Percentiles rank a stretch among this genome's conserved stretches.
These are phyloP conservation scores for Caerostris darwini DNA, from an alignment of 1,140 invertebrate species.

Conservation along the genomic window DNA sequence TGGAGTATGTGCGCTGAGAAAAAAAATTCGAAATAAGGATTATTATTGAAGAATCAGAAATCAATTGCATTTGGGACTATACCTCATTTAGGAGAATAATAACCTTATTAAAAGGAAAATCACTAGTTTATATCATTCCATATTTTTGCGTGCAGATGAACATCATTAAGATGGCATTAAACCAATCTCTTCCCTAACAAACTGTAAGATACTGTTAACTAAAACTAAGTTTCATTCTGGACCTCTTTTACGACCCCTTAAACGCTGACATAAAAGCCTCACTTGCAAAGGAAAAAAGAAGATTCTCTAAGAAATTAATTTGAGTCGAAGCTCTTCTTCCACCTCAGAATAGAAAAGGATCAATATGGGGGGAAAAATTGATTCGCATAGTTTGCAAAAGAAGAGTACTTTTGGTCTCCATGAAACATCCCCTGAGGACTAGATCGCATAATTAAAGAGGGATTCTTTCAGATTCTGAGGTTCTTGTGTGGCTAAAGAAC, in stretches of 20 bases:
- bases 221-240: background rate
- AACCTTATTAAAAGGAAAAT: too few relatives aligned
- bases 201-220: too few relatives aligned
- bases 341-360: background rate
- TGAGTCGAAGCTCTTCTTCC: background rate
- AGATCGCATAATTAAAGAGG: slow-evolving; percentile 37
- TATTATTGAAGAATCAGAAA: too few relatives aligned
- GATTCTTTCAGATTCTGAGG: background rate
- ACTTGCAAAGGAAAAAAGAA: background rate
- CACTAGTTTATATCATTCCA: too few relatives aligned
- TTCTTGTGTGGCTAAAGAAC: background rate
- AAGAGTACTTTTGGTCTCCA: background rate
- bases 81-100: too few relatives aligned
- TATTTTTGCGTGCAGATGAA: too few relatives aligned
- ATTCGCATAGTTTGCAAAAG: slow-evolving; percentile 38
- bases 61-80: too few relatives aligned
- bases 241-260: background rate
- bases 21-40: too few relatives aligned
- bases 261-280: background rate
- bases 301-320: background rate
- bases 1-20: too few relatives aligned
- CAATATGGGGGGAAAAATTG: slow-evolving; percentile 30
- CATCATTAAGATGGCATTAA: too few relatives aligned
- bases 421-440: background rate
- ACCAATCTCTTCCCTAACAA: too few relatives aligned